These are phyloP conservation scores for Chlorocebus sabaeus DNA, from an alignment of 2,113 vertebrate genomes.

Conservation along the genomic window DNA sequence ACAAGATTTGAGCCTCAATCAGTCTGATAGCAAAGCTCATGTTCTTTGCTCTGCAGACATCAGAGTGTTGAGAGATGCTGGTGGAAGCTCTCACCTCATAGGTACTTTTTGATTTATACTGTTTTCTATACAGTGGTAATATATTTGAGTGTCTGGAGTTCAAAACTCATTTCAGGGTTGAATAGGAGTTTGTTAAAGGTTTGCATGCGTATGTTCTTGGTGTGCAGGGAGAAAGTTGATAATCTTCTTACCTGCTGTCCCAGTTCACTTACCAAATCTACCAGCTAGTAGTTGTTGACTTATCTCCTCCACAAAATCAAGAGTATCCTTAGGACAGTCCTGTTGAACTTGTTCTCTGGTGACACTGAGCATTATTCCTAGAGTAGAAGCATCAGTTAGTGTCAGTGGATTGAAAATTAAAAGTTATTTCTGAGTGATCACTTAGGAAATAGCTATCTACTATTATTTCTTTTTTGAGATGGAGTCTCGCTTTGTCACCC, in stretches of 20 bases:
- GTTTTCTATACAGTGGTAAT: neutral
- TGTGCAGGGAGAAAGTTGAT: neutral
- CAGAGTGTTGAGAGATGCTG: fast-evolving
- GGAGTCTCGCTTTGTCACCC: too few relatives aligned
- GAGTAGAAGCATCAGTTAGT: neutral
- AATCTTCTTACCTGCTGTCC: neutral
- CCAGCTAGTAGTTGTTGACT: neutral
- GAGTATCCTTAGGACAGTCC: neutral
- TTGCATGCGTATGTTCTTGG: fast-evolving
- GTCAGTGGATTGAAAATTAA: neutral
- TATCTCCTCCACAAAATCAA: fast-evolving
- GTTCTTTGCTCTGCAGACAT: too few relatives aligned
- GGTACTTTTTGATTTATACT: fast-evolving
- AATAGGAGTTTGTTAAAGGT: neutral
- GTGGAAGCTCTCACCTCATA: fast-evolving
- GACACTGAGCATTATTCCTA: neutral
- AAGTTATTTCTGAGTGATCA: neutral
- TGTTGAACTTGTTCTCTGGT: neutral
- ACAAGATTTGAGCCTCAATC: neutral
- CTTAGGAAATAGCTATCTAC: fast-evolving
- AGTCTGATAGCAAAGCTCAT: neutral
- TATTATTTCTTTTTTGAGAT: neutral
- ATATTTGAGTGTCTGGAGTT: neutral
- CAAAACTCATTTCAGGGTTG: neutral
- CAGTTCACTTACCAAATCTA: neutral